A percentile compares a stretch with the other conserved stretches of the same genome.
Conservation (phyloP, 2,797 vertebrate species). For the Moxostoma hubbsi region DNA sequence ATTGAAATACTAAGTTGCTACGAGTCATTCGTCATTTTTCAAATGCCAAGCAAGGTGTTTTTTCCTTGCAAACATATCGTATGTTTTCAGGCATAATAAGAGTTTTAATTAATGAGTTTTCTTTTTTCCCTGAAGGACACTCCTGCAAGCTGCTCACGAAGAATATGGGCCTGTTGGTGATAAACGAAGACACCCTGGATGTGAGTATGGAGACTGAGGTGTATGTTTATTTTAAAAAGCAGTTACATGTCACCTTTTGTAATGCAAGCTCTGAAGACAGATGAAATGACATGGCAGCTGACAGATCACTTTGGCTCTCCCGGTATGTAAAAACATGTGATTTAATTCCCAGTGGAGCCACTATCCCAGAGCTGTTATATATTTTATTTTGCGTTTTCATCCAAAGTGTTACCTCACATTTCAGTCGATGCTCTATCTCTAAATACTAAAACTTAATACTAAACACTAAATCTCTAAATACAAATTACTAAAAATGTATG, state of each 20-base stretch:
- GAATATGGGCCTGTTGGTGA: conserved; percentile 97
- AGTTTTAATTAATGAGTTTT: conserved; percentile 41
- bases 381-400: conserved; percentile 17
- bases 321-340: conserved; percentile 17
- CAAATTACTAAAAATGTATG: too few species aligned
- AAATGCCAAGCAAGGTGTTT: conserved; percentile 2
- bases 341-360: conserved; percentile 19
- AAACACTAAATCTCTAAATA: too few species aligned
- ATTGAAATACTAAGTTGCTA: not conserved
- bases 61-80: conserved; percentile 11
- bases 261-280: conserved; percentile 25
- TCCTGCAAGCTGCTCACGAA: conserved; percentile 95
- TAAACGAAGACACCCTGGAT: conserved; percentile 96
- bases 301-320: conserved; percentile 9
- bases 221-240: conserved; percentile 41
- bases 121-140: conserved; percentile 81
- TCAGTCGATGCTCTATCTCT: conserved; percentile 8
- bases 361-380: conserved; percentile 21
- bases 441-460: too few species aligned
- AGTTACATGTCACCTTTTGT: conserved; percentile 34
- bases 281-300: conserved; percentile 37
- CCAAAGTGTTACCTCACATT: not conserved
- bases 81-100: conserved; percentile 26
- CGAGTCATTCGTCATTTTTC: conserved; percentile 13
- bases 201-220: conserved; percentile 80